Base-by-base conservation (phyloP, 2,888 invertebrate genomes). In the Fabriciana adippe region DNA sequence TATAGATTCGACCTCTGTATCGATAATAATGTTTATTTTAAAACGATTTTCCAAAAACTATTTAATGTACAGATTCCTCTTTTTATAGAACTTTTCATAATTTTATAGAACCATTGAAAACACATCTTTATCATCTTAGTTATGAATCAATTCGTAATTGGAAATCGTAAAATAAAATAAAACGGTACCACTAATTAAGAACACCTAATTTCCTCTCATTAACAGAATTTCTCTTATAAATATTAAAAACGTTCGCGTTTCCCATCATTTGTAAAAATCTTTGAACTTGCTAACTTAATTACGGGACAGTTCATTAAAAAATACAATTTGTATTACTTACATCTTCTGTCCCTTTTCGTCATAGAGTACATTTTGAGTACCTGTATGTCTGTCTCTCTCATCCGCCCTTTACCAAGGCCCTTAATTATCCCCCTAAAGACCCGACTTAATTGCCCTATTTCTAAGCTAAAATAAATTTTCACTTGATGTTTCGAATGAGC, bases 361-460 rank as follows among this genome's bases (percentile, higher is more conserved):
- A 13, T 59, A 26, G 13, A 15, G 1, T n/a, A 6, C 6, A n/a
- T 59, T 48, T 48, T 26, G 6, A 35, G 15, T n/a, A 54, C 61
- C 26, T 53, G 26, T 67, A 55, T 50, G 13, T 53, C 50, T 54
- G 66, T 73, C 74, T 48, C 73, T 11, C 62, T 73, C 73, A 8
- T 66, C 21, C 76, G 67, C 74, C 75, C 73, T 74, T 74, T 65
- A 71, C 67, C 69, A 68, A 73, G 71, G 67, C 66, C 75, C 74
- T 75, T 76, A 75, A 74, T 76, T 76, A 75, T 74, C 73, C 74
- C 73, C 72, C 75, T 74, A 75, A 75, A 75, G 76, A 73, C 70
- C 72, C 62, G 68, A 75, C 70, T 72, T 76, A 75, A 76, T 76
- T 76, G 72, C 73, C 75, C 73, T 70, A 73, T 75, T 76, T 76